These are phyloP conservation scores for Cossypha polioptera DNA, from an alignment of 2,797 vertebrate genomes.

Conservation along the genomic window DNA sequence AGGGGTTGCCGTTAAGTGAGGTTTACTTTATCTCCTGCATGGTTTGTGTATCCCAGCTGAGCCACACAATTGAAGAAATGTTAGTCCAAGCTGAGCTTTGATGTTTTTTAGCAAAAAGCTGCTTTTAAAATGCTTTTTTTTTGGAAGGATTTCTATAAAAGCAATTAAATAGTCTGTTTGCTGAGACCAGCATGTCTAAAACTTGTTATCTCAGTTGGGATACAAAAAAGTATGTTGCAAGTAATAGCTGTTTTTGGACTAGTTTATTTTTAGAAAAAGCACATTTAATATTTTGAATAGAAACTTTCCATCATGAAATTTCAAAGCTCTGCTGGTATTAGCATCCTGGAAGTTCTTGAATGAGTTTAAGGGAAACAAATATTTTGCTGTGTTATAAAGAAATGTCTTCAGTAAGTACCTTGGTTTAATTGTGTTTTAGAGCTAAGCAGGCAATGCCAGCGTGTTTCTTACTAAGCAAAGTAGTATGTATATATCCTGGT, in stretches of 20 bases:
- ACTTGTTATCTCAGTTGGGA: constrained; percentile 50
- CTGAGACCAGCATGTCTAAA: constrained; percentile 29
- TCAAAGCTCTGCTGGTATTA: constrained; percentile 7
- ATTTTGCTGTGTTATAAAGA: neutral
- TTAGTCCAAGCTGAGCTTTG: constrained; percentile 57
- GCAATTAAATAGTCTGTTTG: constrained; percentile 43
- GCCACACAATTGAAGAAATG: constrained; percentile 32
- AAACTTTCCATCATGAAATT: constrained; percentile 7
- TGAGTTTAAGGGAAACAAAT: neutral
- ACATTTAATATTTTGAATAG: constrained; percentile 11
- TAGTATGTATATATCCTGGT: neutral
- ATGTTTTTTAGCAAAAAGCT: constrained; percentile 46
- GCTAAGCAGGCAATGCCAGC: neutral
- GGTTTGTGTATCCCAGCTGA: constrained; percentile 24
- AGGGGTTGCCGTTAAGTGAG: constrained; percentile 14
- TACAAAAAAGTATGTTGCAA: neutral
- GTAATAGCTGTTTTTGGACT: constrained; percentile 19
- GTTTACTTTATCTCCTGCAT: constrained; percentile 42
- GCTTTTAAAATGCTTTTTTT: constrained; percentile 40
- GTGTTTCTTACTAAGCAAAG: neutral
- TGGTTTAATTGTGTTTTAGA: neutral
- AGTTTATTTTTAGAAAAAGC: constrained; percentile 30
- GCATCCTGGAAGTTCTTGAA: neutral
- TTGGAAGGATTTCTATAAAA: constrained; percentile 22
- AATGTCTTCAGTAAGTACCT: neutral